phyloP scores from a whole-genome alignment of 2,113 vertebrate genomes.

The Campylorhamphus procurvoides region DNA sequence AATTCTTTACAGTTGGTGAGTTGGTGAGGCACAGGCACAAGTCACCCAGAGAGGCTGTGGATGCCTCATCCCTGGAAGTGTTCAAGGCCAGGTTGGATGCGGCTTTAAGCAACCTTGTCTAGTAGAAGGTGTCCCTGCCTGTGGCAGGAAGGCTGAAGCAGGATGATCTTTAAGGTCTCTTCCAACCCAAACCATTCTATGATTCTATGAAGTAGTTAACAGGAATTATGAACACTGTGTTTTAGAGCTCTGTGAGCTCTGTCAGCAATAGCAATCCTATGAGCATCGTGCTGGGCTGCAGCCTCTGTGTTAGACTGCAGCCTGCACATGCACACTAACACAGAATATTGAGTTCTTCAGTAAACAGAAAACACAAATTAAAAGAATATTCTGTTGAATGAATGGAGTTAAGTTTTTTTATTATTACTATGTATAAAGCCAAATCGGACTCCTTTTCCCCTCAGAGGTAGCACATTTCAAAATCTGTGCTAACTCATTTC shows the following conservation, averaged over 20 bases:
- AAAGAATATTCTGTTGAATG: not conserved
- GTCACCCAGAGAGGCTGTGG: not conserved
- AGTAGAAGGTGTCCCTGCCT: not conserved
- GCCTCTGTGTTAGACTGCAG: not conserved
- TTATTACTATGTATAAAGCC: not conserved
- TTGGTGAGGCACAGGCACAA: not conserved
- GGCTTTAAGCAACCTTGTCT: too few species aligned
- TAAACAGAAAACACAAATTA: not conserved
- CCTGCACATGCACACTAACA: not conserved
- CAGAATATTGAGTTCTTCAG: not conserved
- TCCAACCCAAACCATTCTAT: not conserved
- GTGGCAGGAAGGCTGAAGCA: fast-evolving
- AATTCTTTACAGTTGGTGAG: not conserved
- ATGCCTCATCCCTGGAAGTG: too few species aligned
- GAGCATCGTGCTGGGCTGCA: not conserved
- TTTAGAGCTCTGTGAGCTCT: not conserved
- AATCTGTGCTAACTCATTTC: not conserved
- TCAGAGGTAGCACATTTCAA: not conserved
- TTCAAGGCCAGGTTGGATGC: too few species aligned
- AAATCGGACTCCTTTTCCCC: not conserved
- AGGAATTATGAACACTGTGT: not conserved
- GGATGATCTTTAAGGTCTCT: not conserved
- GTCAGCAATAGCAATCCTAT: not conserved
- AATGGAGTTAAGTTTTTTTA: not conserved
- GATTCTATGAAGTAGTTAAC: not conserved